Base-by-base conservation (phyloP, 2,888 invertebrate genomes). In the Melinopterus prodromus region DNA sequence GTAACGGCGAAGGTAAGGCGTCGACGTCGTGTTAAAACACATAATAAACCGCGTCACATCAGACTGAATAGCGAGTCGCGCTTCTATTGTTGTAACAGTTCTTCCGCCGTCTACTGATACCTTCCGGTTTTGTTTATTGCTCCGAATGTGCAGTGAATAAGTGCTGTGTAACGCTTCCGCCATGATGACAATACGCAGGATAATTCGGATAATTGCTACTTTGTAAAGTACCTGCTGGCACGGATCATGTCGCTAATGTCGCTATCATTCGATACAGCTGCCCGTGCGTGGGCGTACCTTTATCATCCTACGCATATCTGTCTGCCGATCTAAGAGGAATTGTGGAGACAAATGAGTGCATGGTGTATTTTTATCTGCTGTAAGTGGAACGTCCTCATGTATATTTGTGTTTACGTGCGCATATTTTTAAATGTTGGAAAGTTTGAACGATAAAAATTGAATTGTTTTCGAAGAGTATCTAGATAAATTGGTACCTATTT, bases 91-190 rank as follows among this genome's bases (percentile, higher is more conserved):
- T 12, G 53, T 12, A 9, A 53, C 53, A 7, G 53, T 53, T 53
- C 53, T 53, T 53, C 53, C 53, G 53, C 12, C 53, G 53, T 53
- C 12, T 53, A 53, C 53, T 2, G 53, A 53, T 53, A 53, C 53
- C 53, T 53, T 53, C 53, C 53, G 53, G 53, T 53, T 26, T 26
- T 26, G 53, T 53, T 53, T 53, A 53, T 53, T 53, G 53, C 53
- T 53, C 53, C 53, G 53, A 53, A 53, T 53, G 53, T 53, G 53
- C 53, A 53, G 53, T 53, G 53, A 53, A 53, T 53, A 53, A 53
- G 53, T 9, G 53, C 53, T 53, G 9, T 53, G 12, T 53, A 53
- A 53, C 53, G 53, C 53, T 53, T 53, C 53, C 53, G 53, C 53
- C 53, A 53, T 53, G 53, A 4, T 1, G 53, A 53, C 53, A 53